phyloP scores from a whole-genome alignment of 2,113 vertebrate genomes.

The Limanda limanda region DNA sequence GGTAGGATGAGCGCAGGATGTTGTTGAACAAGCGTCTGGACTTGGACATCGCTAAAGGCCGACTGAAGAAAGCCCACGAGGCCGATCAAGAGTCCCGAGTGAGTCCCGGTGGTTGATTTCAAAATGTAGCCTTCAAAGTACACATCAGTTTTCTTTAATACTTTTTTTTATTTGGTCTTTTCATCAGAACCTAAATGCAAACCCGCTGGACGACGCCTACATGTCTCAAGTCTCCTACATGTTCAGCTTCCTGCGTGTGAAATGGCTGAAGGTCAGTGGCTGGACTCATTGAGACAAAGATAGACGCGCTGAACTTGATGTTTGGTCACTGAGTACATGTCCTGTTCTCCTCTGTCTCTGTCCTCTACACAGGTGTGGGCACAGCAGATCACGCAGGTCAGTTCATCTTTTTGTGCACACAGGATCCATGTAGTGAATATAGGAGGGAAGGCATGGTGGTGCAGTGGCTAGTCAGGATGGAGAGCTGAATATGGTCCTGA shows the following conservation, averaged over 20 bases:
- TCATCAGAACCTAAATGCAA: conserved; percentile 65
- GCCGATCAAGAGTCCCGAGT: conserved; percentile 72
- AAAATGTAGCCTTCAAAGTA: neutral
- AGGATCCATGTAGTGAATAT: neutral
- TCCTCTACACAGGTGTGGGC: conserved; percentile 75
- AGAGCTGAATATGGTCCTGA: neutral
- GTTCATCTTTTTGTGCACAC: neutral
- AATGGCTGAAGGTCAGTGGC: conserved; percentile 79
- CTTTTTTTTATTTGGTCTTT: neutral
- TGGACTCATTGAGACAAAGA: neutral
- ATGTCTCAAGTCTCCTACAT: conserved; percentile 77
- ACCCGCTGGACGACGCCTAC: conserved; percentile 65
- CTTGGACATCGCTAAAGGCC: conserved; percentile 71
- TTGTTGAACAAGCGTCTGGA: conserved; percentile 80
- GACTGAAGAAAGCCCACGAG: conserved; percentile 72
- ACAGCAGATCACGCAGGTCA: conserved; percentile 78
- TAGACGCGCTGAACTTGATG: neutral
- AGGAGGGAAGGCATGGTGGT: too few relatives aligned
- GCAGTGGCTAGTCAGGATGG: neutral
- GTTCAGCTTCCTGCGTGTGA: conserved; percentile 80
- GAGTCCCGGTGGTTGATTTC: conserved; percentile 28
- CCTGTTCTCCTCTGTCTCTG: conserved; percentile 31
- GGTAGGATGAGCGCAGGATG: conserved; percentile 71
- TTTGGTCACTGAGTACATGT: neutral
- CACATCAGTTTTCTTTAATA: neutral